Evolutionary conservation across 1,140 invertebrate species (phyloP).

Genomic region (Onthophagus taurus): DNA sequence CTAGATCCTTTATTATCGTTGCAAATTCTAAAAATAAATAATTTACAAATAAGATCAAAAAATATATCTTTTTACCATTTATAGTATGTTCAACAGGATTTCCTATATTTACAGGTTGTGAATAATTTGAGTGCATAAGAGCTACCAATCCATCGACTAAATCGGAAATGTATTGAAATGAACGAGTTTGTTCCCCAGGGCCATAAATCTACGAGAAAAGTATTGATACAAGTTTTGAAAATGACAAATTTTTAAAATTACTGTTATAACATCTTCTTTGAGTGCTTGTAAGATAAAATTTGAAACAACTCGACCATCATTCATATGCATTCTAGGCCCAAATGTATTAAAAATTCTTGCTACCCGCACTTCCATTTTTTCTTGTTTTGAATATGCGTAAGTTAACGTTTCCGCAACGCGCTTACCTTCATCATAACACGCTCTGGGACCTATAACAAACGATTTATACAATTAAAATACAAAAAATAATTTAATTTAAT

Average conservation of each 20-base stretch:
- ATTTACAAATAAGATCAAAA: background rate
- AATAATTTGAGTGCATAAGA: slow-evolving; percentile 92
- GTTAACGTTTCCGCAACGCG: slow-evolving; percentile 92
- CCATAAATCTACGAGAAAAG: slow-evolving; percentile 73
- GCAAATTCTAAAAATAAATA: slow-evolving; percentile 73
- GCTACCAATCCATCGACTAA: slow-evolving; percentile 89
- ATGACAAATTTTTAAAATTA: slow-evolving; percentile 41
- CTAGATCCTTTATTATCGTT: slow-evolving; percentile 76
- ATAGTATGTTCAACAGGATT: slow-evolving; percentile 98
- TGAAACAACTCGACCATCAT: slow-evolving; percentile 96
- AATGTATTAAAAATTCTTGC: slow-evolving; percentile 99
- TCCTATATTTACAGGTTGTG: slow-evolving; percentile 90
- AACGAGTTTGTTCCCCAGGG: slow-evolving; percentile 90
- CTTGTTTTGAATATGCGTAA: slow-evolving; percentile 95
- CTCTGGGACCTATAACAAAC: slow-evolving; percentile 60
- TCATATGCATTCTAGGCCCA: slow-evolving; percentile 99
- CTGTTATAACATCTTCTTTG: slow-evolving; percentile 89
- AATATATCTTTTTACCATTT: slow-evolving; percentile 49
- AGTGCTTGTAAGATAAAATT: slow-evolving; percentile 98
- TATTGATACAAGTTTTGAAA: background rate
- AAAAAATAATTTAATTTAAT: too few relatives aligned
- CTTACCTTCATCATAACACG: slow-evolving; percentile 99
- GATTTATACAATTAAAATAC: background rate
- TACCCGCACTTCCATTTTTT: slow-evolving; percentile 88
- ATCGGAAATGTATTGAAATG: slow-evolving; percentile 97